These are phyloP conservation scores for Platerodrilus igneus DNA, from an alignment of 2,888 invertebrate species.

Conservation along the genomic window DNA sequence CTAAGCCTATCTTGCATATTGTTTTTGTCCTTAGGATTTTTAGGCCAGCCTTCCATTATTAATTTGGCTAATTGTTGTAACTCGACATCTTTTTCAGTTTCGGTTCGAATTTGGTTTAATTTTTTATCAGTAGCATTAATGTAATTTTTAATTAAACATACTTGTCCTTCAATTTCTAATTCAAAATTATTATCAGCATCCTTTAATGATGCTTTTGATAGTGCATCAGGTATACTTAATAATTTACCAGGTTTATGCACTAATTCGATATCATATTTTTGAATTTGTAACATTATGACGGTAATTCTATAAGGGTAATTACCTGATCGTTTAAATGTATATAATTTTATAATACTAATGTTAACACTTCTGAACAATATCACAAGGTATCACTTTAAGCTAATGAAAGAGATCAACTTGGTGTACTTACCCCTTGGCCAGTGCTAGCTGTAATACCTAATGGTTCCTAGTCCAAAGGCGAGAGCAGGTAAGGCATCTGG, in stretches of 20 bases:
- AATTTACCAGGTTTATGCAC: conserved; percentile 24
- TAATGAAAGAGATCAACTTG: too few species aligned
- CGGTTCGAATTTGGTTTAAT: neutral
- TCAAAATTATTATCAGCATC: conserved; percentile 5
- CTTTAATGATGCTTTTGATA: conserved; percentile 9
- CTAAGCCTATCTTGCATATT: neutral
- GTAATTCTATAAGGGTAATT: too few species aligned
- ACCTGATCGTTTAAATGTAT: too few species aligned
- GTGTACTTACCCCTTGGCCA: too few species aligned
- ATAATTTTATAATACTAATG: too few species aligned
- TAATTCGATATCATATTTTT: conserved; percentile 22
- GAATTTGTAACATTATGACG: conserved; percentile 17
- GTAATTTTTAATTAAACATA: neutral
- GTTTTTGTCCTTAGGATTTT: neutral
- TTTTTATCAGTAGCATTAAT: neutral
- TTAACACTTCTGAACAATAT: too few species aligned
- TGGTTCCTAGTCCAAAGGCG: too few species aligned
- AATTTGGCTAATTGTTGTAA: neutral
- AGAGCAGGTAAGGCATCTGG: too few species aligned
- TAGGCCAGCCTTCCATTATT: conserved; percentile 1
- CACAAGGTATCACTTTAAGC: too few species aligned
- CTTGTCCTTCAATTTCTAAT: conserved; percentile 3
- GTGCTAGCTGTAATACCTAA: too few species aligned
- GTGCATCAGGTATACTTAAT: conserved; percentile 17
- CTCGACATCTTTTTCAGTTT: neutral